A percentile compares a stretch with the other conserved stretches of the same genome.
phyloP scores from a whole-genome alignment of 2,888 invertebrate species.

The Epinotia demarniana region DNA sequence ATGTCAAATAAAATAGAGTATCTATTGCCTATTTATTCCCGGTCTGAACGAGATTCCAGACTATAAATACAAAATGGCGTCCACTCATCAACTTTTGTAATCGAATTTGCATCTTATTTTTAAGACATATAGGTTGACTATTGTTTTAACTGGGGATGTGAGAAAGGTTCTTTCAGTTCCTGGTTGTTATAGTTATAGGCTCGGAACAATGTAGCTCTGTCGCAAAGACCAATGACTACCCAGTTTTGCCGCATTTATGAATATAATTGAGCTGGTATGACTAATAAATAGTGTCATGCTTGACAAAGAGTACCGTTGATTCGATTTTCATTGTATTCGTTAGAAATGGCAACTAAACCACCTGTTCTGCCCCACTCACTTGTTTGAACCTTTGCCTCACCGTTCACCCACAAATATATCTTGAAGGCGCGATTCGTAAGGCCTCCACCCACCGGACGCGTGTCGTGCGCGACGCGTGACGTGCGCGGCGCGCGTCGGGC shows the following conservation, averaged over 20 bases:
- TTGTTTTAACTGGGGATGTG: not conserved
- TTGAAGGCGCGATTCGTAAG: no score
- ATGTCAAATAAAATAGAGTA: constrained; percentile 29
- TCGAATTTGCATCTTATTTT: not conserved
- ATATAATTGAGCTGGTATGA: constrained; percentile 32
- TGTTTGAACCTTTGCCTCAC: no score
- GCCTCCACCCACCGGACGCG: no score
- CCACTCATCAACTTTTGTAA: not conserved
- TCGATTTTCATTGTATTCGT: constrained; percentile 1
- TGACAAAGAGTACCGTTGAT: constrained; percentile 3
- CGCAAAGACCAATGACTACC: constrained; percentile 22
- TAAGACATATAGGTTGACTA: not conserved
- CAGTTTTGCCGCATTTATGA: constrained; percentile 27
- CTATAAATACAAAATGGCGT: not conserved
- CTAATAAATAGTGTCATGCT: constrained; percentile 18
- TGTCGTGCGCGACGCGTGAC: no score
- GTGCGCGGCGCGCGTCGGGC: no score
- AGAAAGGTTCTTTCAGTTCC: constrained; percentile 1
- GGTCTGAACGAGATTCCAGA: constrained; percentile 15
- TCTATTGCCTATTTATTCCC: constrained; percentile 19
- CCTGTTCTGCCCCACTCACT: no score
- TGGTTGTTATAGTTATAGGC: no score
- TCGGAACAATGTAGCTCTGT: constrained; percentile 32
- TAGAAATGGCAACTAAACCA: not conserved
- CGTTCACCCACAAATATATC: no score